Evolutionary conservation across 2,888 invertebrate genomes (phyloP).

Genomic region (Brachynemurus nebulosus): DNA sequence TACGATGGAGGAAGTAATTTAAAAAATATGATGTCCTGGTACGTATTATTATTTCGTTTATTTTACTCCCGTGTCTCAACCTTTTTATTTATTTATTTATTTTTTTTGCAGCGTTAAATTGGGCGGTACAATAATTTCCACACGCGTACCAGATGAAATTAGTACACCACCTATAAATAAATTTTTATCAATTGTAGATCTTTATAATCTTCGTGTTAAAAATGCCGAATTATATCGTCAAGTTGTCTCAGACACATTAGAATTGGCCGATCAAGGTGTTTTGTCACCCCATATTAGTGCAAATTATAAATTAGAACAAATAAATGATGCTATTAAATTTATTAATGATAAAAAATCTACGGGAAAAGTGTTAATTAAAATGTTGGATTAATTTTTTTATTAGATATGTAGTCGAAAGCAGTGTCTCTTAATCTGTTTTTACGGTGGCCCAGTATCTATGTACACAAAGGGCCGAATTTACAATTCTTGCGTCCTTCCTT

Average conservation of each 20-base stretch:
- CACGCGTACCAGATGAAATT: slow-evolving; percentile 22
- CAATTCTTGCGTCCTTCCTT: no score
- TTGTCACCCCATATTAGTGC: slow-evolving; percentile 42
- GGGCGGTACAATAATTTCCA: slow-evolving; percentile 31
- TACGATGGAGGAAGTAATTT: slow-evolving; percentile 50
- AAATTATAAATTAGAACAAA: slow-evolving; percentile 38
- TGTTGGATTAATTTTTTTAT: slow-evolving; percentile 23
- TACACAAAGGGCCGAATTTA: no score
- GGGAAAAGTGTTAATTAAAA: slow-evolving; percentile 43
- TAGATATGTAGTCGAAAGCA: no score
- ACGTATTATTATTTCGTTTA: slow-evolving; percentile 17
- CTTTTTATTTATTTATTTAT: slow-evolving; percentile 9
- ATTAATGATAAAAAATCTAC: slow-evolving; percentile 40
- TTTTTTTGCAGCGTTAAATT: slow-evolving; percentile 35
- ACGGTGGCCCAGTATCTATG: no score
- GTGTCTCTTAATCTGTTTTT: no score
- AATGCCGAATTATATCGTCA: slow-evolving; percentile 40
- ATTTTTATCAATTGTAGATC: slow-evolving; percentile 24
- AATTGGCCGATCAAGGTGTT: slow-evolving; percentile 45
- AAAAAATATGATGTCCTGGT: slow-evolving; percentile 43
- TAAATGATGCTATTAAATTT: slow-evolving; percentile 45
- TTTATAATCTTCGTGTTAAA: slow-evolving; percentile 29
- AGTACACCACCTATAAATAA: slow-evolving; percentile 25
- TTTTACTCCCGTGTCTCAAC: not conserved
- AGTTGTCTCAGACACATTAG: slow-evolving; percentile 41